Percentiles rank a stretch among this genome's conserved stretches.
Evolutionary conservation across 2,888 invertebrate genomes (phyloP).

Genomic region (Coleophora flavipennella): DNA sequence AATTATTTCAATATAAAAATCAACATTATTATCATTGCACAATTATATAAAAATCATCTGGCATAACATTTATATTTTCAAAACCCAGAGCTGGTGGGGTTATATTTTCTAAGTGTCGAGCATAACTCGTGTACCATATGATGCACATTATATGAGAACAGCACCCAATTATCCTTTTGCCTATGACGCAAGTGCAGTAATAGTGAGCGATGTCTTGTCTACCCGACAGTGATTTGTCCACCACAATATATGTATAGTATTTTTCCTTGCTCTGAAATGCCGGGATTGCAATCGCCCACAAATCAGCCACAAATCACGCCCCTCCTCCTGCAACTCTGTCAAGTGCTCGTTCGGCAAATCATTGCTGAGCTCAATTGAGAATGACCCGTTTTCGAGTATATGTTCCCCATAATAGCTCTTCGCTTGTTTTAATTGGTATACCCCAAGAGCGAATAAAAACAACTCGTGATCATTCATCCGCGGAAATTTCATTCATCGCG

Average conservation of each 20-base stretch:
- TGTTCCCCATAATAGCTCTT: constrained; percentile 11
- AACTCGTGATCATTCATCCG: constrained; percentile 3
- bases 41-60: no score
- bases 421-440: constrained; percentile 11
- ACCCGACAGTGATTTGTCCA: background rate
- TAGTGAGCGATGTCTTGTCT: background rate
- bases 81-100: background rate
- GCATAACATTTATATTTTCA: no score
- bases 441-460: constrained; percentile 8
- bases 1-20: no score
- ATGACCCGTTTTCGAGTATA: background rate
- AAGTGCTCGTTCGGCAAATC: background rate
- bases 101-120: background rate
- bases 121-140: background rate
- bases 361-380: constrained; percentile 1
- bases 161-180: background rate
- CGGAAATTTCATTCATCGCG: no score
- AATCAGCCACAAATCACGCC: constrained; percentile 1
- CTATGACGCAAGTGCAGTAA: background rate
- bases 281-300: constrained; percentile 7
- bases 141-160: background rate
- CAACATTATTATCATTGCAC: no score
- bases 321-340: constrained; percentile 1
- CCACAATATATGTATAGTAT: no score
- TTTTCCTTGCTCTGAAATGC: constrained; percentile 1